phyloP scores from a whole-genome alignment of 2,797 vertebrate species.

The Leptoclinus maculatus region DNA sequence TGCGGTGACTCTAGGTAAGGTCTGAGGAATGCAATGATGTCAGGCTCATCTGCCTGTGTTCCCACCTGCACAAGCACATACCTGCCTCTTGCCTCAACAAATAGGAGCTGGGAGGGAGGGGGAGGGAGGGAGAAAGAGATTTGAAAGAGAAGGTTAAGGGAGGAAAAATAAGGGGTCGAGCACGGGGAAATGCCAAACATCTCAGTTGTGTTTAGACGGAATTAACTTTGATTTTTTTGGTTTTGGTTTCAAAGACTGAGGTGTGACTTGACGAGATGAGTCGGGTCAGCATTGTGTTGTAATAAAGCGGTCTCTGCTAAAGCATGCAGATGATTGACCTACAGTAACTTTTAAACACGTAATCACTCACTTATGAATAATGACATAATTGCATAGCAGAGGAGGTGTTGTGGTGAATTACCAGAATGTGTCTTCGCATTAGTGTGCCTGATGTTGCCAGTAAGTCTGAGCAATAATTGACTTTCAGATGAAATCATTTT shows the following conservation, averaged over 20 bases:
- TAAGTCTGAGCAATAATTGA: background rate
- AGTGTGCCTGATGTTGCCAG: background rate
- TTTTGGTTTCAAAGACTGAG: slow-evolving; percentile 7
- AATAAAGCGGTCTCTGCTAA: slow-evolving; percentile 4
- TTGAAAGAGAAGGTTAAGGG: slow-evolving; percentile 21
- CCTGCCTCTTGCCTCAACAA: slow-evolving; percentile 68
- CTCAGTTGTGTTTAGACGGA: slow-evolving; percentile 19
- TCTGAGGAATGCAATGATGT: slow-evolving; percentile 78
- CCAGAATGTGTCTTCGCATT: background rate
- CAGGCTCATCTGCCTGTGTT: slow-evolving; percentile 53
- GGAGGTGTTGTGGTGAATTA: background rate
- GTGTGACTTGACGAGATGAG: background rate
- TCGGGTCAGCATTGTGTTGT: slow-evolving; percentile 17
- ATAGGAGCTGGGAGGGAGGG: background rate
- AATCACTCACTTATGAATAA: slow-evolving; percentile 30
- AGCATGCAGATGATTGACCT: slow-evolving; percentile 21
- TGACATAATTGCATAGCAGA: background rate
- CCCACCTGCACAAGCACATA: slow-evolving; percentile 73
- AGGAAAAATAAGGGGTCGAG: slow-evolving; percentile 5
- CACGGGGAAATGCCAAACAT: slow-evolving; percentile 49
- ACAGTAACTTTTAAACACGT: slow-evolving; percentile 17
- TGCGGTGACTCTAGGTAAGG: slow-evolving; percentile 57
- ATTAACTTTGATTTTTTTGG: background rate
- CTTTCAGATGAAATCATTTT: background rate
- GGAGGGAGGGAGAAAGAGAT: background rate